Evolutionary conservation across 2,113 vertebrate genomes (phyloP).

Genomic region (Scortum barcoo): DNA sequence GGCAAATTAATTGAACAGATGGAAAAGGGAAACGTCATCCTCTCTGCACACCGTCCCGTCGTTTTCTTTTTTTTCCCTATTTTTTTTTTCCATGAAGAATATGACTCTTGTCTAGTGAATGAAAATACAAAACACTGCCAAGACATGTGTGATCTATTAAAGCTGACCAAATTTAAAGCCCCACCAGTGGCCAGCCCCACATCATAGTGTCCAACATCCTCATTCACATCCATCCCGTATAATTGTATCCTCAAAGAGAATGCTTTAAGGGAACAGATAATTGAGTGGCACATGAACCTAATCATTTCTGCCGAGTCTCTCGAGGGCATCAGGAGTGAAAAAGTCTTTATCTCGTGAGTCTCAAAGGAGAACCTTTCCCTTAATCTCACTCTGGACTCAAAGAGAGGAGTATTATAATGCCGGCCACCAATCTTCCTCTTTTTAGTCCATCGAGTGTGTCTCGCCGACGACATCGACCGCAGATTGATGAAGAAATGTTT

Average conservation of each 20-base stretch:
- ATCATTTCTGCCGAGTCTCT: slow-evolving; percentile 73
- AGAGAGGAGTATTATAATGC: slow-evolving; percentile 43
- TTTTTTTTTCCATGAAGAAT: slow-evolving; percentile 42
- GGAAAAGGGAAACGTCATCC: slow-evolving; percentile 55
- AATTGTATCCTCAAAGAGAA: slow-evolving; percentile 77
- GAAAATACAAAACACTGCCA: slow-evolving; percentile 69
- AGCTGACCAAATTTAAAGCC: slow-evolving; percentile 57
- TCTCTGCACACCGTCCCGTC: slow-evolving; percentile 30
- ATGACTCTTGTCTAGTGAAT: slow-evolving; percentile 52
- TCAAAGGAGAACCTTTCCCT: slow-evolving; percentile 67
- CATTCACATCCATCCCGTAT: slow-evolving; percentile 72
- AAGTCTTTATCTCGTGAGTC: slow-evolving; percentile 72
- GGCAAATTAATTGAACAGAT: slow-evolving; percentile 70
- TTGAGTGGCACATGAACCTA: slow-evolving; percentile 78
- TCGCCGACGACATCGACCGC: slow-evolving; percentile 2
- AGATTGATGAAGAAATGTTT: slow-evolving; percentile 32
- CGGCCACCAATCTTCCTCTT: slow-evolving; percentile 45
- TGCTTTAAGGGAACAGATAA: slow-evolving; percentile 76
- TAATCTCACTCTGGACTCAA: slow-evolving; percentile 66
- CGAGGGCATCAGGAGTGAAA: slow-evolving; percentile 56
- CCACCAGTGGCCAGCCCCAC: slow-evolving; percentile 65
- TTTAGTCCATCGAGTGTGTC: slow-evolving; percentile 37
- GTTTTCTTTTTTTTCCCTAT: slow-evolving; percentile 12
- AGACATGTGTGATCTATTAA: slow-evolving; percentile 76
- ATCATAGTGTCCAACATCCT: slow-evolving; percentile 57